Percentiles rank a stretch among this genome's conserved stretches.
These are phyloP conservation scores for Pseudachorutes palmiensis DNA, from an alignment of 1,140 invertebrate species.

Conservation along the genomic window DNA sequence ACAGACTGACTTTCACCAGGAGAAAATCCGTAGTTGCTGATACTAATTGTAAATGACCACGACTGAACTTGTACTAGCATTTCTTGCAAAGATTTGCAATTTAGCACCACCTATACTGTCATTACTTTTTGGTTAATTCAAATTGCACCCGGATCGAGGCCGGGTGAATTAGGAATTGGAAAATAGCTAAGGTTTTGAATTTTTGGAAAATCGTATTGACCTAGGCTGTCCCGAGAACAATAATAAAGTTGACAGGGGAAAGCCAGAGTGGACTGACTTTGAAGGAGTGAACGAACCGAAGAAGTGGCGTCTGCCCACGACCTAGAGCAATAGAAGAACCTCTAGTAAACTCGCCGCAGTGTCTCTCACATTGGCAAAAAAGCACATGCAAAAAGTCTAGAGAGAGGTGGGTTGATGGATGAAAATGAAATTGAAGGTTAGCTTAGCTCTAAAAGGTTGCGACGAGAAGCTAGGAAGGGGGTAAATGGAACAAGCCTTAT, in stretches of 20 bases:
- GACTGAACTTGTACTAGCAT: too few species aligned
- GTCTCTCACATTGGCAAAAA: background rate
- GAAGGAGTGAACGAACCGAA: slow-evolving; percentile 10
- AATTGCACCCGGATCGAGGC: too few species aligned
- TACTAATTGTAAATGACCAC: too few species aligned
- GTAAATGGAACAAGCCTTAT: slow-evolving; percentile 5
- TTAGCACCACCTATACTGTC: too few species aligned
- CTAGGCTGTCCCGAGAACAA: too few species aligned
- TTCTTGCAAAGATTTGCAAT: too few species aligned
- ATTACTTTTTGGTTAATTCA: too few species aligned
- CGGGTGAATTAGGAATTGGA: too few species aligned
- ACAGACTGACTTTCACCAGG: background rate
- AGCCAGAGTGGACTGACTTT: slow-evolving; percentile 1
- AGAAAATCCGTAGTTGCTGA: background rate
- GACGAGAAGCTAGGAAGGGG: background rate
- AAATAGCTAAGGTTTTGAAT: too few species aligned
- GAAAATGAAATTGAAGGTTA: slow-evolving; percentile 6
- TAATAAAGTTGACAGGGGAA: too few species aligned
- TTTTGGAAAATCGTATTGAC: too few species aligned
- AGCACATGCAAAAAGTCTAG: slow-evolving; percentile 1
- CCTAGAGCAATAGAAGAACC: slow-evolving; percentile 5
- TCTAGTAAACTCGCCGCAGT: background rate
- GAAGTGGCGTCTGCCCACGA: background rate
- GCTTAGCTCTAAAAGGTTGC: background rate
- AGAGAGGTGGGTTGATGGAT: background rate